A percentile compares a stretch with the other conserved stretches of the same genome.
phyloP scores from a whole-genome alignment of 1,140 invertebrate genomes.

The Drosophila funebris region DNA sequence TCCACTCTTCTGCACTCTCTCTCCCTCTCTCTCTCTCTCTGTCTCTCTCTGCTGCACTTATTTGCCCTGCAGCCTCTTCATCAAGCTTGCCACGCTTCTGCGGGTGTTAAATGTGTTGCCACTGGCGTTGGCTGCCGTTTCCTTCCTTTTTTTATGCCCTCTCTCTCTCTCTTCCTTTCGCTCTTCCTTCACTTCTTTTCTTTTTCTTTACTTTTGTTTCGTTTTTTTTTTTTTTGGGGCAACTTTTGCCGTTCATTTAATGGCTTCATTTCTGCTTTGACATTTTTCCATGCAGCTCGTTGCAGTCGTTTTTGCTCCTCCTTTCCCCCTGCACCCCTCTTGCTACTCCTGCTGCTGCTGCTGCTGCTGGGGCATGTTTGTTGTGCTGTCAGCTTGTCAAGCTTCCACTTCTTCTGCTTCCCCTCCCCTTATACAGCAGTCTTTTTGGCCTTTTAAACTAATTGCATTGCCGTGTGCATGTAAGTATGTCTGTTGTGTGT shows the following conservation, averaged over 20 bases:
- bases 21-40: neutral
- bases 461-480: constrained; percentile 69
- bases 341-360: neutral
- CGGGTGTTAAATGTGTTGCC: constrained; percentile 76
- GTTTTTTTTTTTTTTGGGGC: constrained; percentile 40
- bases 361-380: constrained; percentile 48
- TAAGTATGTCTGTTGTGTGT: constrained; percentile 43
- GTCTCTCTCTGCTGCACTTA: no score
- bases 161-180: no score
- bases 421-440: constrained; percentile 6
- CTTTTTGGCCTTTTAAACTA: constrained; percentile 77
- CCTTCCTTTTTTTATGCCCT: constrained; percentile 14
- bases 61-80: neutral
- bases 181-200: constrained; percentile 2
- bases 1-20: neutral
- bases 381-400: constrained; percentile 69
- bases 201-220: constrained; percentile 10
- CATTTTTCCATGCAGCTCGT: constrained; percentile 68
- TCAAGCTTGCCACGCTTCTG: constrained; percentile 26
- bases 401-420: constrained; percentile 14
- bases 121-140: constrained; percentile 50
- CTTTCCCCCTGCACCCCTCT: neutral
- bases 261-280: constrained; percentile 79
- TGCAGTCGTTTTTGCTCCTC: constrained; percentile 42
- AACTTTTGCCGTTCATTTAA: constrained; percentile 79